Base-by-base conservation (phyloP, 2,888 invertebrate species). In the Encarsia formosa region DNA sequence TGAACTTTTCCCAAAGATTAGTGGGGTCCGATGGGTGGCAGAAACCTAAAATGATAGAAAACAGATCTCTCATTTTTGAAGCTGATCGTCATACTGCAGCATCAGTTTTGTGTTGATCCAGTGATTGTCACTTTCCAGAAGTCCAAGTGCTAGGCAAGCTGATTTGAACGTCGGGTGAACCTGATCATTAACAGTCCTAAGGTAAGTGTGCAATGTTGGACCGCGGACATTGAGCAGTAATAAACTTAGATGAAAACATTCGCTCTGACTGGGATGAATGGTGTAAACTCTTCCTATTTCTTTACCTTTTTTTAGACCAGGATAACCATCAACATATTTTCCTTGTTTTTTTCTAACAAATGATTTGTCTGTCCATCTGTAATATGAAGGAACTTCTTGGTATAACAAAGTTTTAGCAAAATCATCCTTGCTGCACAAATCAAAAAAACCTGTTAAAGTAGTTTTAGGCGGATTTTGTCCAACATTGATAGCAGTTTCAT, bases 381-480 rank as follows among this genome's bases (percentile, higher is more conserved):
- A 47, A 47, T 51, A 54, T 3, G n/a, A 18, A 16, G 54, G 42
- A 16, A 54, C 50, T 15, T 54, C 49, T 18, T 44, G 46, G 54
- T 71, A 70, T 6, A 70, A 54, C 44, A 70, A 56, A n/a, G 69
- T 69, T 63, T 59, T 64, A 40, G 71, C 70, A 61, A 70, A 70
- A 24, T 41, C 53, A 51, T 71, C 67, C 39, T 31, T 60, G 61
- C 64, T 47, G 46, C 70, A 73, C 5, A 71, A 58, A 23, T 56
- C 32, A 46, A 74, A 73, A 60, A 72, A 73, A 29, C 57, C 64
- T 20, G 61, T 63, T 29, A 72, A 59, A 1, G 52, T 55, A 16
- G 58, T 54, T 15, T 59, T 46, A 8, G 18, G 34, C 16, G 52
- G 54, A 47, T 50, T 38, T 24, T 24, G 13, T 13, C 38, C 22